Evolutionary conservation across 1,140 invertebrate species (phyloP).

Genomic region (Dryas iulia): DNA sequence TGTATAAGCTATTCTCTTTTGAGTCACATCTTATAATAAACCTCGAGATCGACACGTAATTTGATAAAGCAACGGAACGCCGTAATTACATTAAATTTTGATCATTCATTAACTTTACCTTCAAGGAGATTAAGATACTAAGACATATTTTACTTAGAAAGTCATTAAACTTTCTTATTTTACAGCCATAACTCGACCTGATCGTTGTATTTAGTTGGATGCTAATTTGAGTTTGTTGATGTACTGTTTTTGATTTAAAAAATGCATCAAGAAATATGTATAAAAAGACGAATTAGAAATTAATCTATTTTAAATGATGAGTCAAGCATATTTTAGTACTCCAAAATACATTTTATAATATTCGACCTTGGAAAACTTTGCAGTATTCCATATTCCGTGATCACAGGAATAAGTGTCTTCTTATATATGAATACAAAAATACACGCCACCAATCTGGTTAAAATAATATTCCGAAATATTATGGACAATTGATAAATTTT

Average conservation of each 20-base stretch:
- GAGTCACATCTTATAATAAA: constrained; percentile 51
- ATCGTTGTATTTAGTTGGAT: neutral
- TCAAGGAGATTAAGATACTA: constrained; percentile 18
- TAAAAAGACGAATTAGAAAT: too few species aligned
- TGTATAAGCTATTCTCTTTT: constrained; percentile 71
- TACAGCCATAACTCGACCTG: neutral
- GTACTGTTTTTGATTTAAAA: neutral
- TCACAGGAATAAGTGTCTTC: too few species aligned
- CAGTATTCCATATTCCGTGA: too few species aligned
- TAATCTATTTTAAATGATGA: too few species aligned
- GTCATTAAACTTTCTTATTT: constrained; percentile 9
- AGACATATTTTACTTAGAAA: constrained; percentile 9
- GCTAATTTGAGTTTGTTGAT: neutral
- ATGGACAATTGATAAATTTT: constrained; percentile 15
- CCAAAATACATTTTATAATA: too few species aligned
- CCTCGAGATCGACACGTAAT: constrained; percentile 48
- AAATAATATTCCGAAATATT: too few species aligned
- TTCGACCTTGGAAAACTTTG: too few species aligned
- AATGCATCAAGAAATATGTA: too few species aligned
- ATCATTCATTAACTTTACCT: constrained; percentile 37
- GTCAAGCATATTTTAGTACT: too few species aligned
- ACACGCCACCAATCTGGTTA: too few species aligned
- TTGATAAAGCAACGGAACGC: constrained; percentile 49
- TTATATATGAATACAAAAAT: too few species aligned
- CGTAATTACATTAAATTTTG: constrained; percentile 52